These are phyloP conservation scores for Rhadina sibilatrix DNA, from an alignment of 2,113 vertebrate genomes.

Conservation along the genomic window DNA sequence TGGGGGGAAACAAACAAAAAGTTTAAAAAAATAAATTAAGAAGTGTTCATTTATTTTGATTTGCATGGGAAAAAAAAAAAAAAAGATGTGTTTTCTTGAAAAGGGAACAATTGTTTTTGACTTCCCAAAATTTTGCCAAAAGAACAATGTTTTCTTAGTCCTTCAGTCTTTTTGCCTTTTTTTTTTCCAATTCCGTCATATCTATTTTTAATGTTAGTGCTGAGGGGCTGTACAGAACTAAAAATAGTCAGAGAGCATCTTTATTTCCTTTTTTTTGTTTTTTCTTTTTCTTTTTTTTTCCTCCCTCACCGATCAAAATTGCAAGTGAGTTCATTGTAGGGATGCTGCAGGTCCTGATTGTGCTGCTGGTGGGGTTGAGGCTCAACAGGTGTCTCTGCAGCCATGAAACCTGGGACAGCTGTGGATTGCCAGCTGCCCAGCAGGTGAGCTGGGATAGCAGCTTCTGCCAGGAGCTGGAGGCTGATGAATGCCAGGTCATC, in stretches of 20 bases:
- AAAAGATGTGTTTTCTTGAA: neutral
- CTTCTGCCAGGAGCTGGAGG: neutral
- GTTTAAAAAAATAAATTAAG: neutral
- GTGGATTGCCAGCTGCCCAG: accelerated
- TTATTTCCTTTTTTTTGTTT: neutral
- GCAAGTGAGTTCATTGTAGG: accelerated
- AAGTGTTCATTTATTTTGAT: neutral
- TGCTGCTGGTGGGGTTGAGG: neutral
- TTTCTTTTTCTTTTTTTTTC: accelerated
- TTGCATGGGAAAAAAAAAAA: neutral
- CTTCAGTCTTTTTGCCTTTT: neutral
- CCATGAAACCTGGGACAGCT: neutral
- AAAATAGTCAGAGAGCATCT: neutral
- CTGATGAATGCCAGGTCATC: accelerated
- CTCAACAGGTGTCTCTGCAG: neutral
- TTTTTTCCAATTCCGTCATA: neutral
- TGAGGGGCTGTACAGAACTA: neutral
- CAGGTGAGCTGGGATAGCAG: accelerated
- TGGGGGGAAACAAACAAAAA: neutral
- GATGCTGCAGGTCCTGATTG: neutral
- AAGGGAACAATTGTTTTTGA: neutral
- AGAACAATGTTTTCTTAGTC: neutral
- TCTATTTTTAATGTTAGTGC: neutral
- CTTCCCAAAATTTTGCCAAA: neutral
- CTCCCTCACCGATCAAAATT: neutral